Conservation (phyloP, 2,113 vertebrate species). For the Urocolius indicus region DNA sequence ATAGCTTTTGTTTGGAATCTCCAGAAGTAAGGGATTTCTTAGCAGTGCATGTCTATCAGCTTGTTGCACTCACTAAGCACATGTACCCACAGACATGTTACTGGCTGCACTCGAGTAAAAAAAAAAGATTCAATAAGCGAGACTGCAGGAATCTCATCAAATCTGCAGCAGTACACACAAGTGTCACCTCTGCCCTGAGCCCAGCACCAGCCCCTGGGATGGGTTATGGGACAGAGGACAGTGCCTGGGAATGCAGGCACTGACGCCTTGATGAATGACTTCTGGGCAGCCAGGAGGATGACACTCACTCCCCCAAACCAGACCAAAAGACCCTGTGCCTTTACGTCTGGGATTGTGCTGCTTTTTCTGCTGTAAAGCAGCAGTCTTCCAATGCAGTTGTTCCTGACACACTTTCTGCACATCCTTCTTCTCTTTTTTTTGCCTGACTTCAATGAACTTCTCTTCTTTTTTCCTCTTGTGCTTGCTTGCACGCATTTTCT, state of each 20-base stretch:
- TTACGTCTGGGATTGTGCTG: accelerated
- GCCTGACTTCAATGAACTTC: background rate
- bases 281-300: background rate
- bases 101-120: background rate
- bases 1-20: slow-evolving; percentile 62
- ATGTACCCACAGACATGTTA: background rate
- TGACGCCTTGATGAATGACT: background rate
- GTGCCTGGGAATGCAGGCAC: background rate
- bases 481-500: background rate
- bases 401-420: background rate
- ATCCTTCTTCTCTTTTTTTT: background rate
- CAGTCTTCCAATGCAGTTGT: accelerated
- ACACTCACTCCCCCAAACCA: background rate
- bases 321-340: accelerated
- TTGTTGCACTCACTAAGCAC: background rate
- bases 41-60: slow-evolving; percentile 47
- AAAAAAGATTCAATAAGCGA: background rate
- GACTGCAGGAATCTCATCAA: background rate
- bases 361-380: background rate
- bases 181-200: background rate
- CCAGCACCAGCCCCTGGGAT: background rate
- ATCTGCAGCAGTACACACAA: background rate
- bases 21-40: slow-evolving; percentile 40
- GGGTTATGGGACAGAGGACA: background rate
- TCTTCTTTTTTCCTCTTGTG: background rate